Base-by-base conservation (phyloP, 2,113 vertebrate genomes). In the Barbus barbus region DNA sequence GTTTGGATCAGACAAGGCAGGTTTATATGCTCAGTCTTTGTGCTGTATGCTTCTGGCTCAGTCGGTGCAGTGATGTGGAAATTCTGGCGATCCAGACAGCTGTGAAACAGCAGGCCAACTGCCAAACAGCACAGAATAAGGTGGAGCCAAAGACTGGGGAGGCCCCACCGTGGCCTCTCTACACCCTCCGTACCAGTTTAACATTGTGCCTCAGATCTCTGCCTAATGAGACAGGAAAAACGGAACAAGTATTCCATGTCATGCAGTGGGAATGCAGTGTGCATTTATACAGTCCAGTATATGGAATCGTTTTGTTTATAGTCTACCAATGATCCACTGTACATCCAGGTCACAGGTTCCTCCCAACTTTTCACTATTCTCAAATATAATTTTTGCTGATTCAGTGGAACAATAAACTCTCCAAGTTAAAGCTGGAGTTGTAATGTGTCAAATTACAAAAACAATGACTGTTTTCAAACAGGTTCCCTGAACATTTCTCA, bases 81-180 rank as follows among this genome's bases (percentile, higher is more conserved):
- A 82, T 48, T 83, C 77, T 72, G 80, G 46, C 26, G 73, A 76
- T 56, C 72, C 73, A 78, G 80, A 78, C 80, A 86, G 85, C 84
- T 77, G 84, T 82, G 72, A 82, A 77, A 77, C 72, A 41, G 48
- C 80, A 77, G 80, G 73, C 61, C 14, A 13, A 16, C 61, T 78
- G 73, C 85, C 80, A 86, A 81, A 53, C 48, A 41, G 79, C 22
- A 13, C 56, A 36, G 65, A 36, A 18, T 46, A 72, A 36, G 74
- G 72, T 56, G 24, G 61, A 77, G 79, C 73, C 18, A 13, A 67
- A 71, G 28, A 41, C 24, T 48, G 5, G 44, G 38, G 26, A 36
- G 26, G 61, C 18, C 83, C 83, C 36, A 33, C 22, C 33, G 16
- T 28, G 63, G 63, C 63, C 83, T 58, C 28, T 5, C 28, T 61